Base-by-base conservation (phyloP, 1,140 invertebrate genomes). In the Scaptodrosophila lebanonensis region DNA sequence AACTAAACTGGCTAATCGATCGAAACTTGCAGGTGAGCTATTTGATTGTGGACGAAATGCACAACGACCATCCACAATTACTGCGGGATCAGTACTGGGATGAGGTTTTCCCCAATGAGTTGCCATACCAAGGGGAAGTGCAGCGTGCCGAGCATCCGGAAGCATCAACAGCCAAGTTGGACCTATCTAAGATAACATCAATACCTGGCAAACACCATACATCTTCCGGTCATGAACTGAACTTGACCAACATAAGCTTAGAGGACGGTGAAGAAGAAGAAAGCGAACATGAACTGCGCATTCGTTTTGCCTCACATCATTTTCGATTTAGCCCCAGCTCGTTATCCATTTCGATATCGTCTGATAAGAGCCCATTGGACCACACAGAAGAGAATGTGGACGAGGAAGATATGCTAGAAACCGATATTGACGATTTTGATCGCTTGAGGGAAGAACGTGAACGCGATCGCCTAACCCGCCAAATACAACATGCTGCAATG, bases 41-140 rank as follows among this genome's bases (percentile, higher is more conserved):
- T 86, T 88, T 96, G 64, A 97, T 97, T 59, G 95, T 97, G n/a
- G 95, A 97, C 83, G 95, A 96, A 88, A 96, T 96, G 94, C 94
- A 96, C 84, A 93, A 95, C 83, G 93, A 95, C 61, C 94, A 96
- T 88, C 95, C 95, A 0, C 93, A 95, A 76, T 84, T 96, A 33
- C 91, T 96, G 22, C 90, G 90, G 29, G 95, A 97, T 89, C 93
- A 95, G 72, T 96, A 96, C 83, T 96, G 95, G 95, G 95, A 96
- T 72, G 93, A 95, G 82, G 90, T 95, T 32, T 94, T 95, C 65
- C 94, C 95, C 0, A 89, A 90, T 0, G 93, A 95, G 71, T 84
- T 97, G 43, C 95, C 95, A 0, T 84, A 84, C 32, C 27, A 52
- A 1, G 61, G 70, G 15, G 72, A 84, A 22, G 50, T 42, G 1